phyloP scores from a whole-genome alignment of 2,113 vertebrate species.

The Bubo blakistoni region DNA sequence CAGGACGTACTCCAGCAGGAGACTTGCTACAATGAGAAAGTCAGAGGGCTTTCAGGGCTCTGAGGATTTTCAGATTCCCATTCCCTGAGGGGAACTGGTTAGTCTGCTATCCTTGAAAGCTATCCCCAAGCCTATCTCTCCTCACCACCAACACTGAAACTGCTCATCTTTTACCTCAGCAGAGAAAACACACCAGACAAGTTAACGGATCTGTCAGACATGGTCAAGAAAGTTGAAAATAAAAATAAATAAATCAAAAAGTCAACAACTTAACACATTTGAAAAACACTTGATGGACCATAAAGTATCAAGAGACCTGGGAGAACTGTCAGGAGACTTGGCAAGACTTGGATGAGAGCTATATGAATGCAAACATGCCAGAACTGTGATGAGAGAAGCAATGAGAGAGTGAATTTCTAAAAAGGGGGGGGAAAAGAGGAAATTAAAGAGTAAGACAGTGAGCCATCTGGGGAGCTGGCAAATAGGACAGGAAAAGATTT shows the following conservation, averaged over 20 bases:
- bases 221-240: not conserved
- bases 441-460: slow-evolving; percentile 18
- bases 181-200: not conserved
- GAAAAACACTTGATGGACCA: not conserved
- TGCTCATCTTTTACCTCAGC: not conserved
- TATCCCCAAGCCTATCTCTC: not conserved
- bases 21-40: not conserved
- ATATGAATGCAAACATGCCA: slow-evolving; percentile 2
- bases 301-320: not conserved
- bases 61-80: not conserved
- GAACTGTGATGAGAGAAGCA: slow-evolving; percentile 21
- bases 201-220: not conserved
- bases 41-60: not conserved
- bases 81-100: not conserved
- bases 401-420: not conserved
- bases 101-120: not conserved
- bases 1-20: not conserved
- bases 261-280: not conserved
- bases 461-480: slow-evolving; percentile 33
- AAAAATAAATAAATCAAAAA: not conserved
- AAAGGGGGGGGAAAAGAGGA: not conserved
- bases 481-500: slow-evolving; percentile 14
- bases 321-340: slow-evolving; percentile 18
- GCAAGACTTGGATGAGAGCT: not conserved
- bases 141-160: not conserved